Evolutionary conservation across 2,797 vertebrate species (phyloP), one percentile per base, ranked within the genome.

Genomic region (Alcedo atthis): DNA sequence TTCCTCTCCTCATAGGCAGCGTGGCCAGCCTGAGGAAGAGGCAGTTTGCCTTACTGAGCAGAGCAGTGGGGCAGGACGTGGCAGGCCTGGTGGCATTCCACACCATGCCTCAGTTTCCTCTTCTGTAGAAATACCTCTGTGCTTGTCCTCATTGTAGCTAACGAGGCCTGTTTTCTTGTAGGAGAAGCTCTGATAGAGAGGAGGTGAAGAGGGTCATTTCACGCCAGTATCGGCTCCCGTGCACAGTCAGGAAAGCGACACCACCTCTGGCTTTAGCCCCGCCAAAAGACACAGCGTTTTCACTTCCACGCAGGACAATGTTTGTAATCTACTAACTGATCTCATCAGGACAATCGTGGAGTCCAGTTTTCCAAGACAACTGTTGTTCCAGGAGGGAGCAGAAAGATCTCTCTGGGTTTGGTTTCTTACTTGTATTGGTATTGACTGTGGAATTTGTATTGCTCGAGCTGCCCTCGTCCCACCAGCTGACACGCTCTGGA

Each of bases 131-230:
- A 77, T 28, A 15, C 26, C 32, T 87, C 37, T 62, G 8, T 74
- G 54, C 74, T 66, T 84, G 21, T 45, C 68, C 68, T 53, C 12
- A 1, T 74, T 57, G 62, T 74, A 33, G 33, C 46, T 94, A n/a
- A 89, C 49, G 43, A 55, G 33, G 10, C 87, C 33, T 94, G 35
- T 37, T 70, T 85, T 87, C 58, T 96, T 89, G 18, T 78, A 98
- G 98, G 98, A 98, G 92, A 98, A 97, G 90, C 98, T 97, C 97
- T 98, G 97, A 98, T 94, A 33, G 67, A 92, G 75, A 83, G 94
- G 86, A 95, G 6, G 22, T 54, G 92, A 84, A 96, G 86, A 78
- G 14, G 94, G 94, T 80, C 82, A 54, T 85, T 87, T 89, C 85
- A 84, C 0, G 12, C 85, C 92, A 76, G 88, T 95, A 81, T 87